Evolutionary conservation across 2,888 invertebrate genomes (phyloP), one percentile per base, ranked within the genome.

Genomic region (Adelognathus sp.): DNA sequence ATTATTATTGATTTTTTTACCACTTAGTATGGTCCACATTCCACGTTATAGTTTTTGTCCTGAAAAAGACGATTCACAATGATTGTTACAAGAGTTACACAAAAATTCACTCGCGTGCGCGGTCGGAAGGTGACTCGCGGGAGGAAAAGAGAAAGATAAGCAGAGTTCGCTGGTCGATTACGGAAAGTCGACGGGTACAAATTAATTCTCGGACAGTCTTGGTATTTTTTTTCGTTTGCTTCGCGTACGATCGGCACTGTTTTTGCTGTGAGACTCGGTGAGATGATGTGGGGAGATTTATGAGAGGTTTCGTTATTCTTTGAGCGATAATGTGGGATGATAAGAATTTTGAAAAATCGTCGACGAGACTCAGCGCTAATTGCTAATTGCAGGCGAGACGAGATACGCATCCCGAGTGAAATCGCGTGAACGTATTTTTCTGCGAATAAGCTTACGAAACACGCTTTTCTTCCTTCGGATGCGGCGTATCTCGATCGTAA

Each of bases 21-120:
- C 96, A 96, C 95, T 95, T 95, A 90, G 87, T 88, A 88, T 95
- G 95, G 93, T 96, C 96, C 94, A 94, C 95, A 94, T 95, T 96
- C 94, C 96, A 95, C 92, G 95, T 95, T 94, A 96, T 95, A 92
- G 95, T 94, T 94, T 96, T 96, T 93, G 96, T 96, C 95, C 96
- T 96, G 96, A 96, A 93, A 81, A 92, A 91, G 93, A 93, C 93
- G 92, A 90, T 93, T 92, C 72, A 85, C 80, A 82, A 58, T 73
- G 70, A 60, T 84, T 81, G 81, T 89, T 87, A 88, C 61, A 39
- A 72, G 41, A 36, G 52, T 52, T 41, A 21, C 9, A 44, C 11
- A 52, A 24, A 58, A 46, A 4, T 50, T n/a, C 21, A 24, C 21
- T 50, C n/a, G 50, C 24, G 50, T 24, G 5, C 11, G 24, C 36